Conservation (phyloP, 37 sponge, comb jelly and placozoan genomes). For the Petrosia ficiformis region DNA sequence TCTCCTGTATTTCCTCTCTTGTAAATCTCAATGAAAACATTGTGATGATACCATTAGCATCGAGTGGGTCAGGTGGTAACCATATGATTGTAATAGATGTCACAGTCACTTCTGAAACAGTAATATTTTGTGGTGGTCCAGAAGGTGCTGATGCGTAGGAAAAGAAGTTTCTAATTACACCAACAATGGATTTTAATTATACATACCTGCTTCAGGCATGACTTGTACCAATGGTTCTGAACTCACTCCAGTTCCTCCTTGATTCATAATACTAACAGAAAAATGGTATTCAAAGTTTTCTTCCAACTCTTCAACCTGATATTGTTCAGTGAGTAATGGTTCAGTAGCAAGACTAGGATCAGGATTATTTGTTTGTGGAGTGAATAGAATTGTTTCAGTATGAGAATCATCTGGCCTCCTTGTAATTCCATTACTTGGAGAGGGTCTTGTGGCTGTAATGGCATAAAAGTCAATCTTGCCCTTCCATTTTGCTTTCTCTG, state of each 20-base stretch:
- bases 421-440: background rate
- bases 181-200: background rate
- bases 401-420: background rate
- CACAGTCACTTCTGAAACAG: background rate
- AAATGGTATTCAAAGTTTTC: background rate
- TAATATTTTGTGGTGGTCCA: background rate
- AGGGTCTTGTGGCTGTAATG: background rate
- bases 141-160: background rate
- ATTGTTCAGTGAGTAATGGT: background rate
- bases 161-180: background rate
- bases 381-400: background rate
- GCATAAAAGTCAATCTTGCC: background rate
- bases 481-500: background rate
- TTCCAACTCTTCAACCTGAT: background rate
- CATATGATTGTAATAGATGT: constrained; percentile 9
- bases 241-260: background rate
- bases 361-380: background rate
- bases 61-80: constrained; percentile 17
- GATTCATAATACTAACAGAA: background rate
- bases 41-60: constrained; percentile 18
- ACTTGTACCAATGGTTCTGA: background rate
- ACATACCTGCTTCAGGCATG: constrained; percentile 10
- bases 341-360: constrained; percentile 7
- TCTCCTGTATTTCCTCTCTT: background rate
- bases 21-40: background rate